A percentile compares a stretch with the other conserved stretches of the same genome.
These are phyloP conservation scores for Ranitomeya variabilis DNA, from an alignment of 2,113 vertebrate species.

Conservation along the genomic window DNA sequence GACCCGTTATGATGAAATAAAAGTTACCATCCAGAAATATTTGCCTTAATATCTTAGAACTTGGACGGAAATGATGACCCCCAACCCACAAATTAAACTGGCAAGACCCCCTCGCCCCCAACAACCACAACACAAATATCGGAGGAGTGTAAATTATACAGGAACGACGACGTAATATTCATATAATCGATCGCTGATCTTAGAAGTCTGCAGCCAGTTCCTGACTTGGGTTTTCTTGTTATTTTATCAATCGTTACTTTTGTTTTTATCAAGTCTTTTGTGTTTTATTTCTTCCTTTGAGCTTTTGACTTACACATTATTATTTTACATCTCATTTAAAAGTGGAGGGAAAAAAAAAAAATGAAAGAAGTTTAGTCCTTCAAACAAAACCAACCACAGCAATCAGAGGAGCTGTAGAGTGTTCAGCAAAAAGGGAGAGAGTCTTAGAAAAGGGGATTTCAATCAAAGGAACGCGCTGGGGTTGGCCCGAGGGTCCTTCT, in stretches of 20 bases:
- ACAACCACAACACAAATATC: not conserved
- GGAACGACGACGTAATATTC: not conserved
- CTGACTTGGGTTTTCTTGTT: not conserved
- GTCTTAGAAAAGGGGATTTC: conserved; percentile 58
- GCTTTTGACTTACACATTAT: not conserved
- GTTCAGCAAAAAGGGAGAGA: conserved; percentile 60
- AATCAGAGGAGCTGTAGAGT: conserved; percentile 58
- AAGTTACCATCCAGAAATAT: not conserved
- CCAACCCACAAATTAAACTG: not conserved
- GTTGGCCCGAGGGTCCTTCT: conserved; percentile 91
- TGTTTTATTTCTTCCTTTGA: not conserved
- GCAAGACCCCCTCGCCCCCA: not conserved
- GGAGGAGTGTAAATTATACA: not conserved
- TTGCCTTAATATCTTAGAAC: not conserved
- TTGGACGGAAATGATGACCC: not conserved
- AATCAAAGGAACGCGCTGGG: conserved; percentile 92
- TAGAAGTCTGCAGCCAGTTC: not conserved
- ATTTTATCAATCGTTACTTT: not conserved
- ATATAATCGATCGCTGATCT: not conserved
- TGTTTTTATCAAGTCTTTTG: not conserved
- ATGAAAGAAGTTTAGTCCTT: conserved; percentile 13
- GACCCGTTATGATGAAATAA: not conserved
- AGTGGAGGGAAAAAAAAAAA: not conserved
- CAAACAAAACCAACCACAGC: conserved; percentile 51
- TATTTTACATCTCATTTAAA: conserved; percentile 19